phyloP scores from a whole-genome alignment of 2,113 vertebrate species.

The Syngnathoides biaculeatus region DNA sequence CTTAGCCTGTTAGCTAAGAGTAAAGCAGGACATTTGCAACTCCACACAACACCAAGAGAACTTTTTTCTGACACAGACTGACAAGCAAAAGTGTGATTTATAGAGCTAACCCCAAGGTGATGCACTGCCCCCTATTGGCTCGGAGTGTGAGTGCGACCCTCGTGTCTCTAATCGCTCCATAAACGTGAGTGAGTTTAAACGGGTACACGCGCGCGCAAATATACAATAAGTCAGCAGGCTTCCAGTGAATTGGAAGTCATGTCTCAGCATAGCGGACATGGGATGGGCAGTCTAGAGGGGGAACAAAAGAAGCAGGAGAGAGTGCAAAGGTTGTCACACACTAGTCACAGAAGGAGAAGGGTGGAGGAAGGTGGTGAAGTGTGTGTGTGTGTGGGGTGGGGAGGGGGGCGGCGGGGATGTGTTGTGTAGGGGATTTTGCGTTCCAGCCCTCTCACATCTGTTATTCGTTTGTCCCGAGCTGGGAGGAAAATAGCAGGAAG shows the following conservation, averaged over 20 bases:
- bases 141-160: neutral
- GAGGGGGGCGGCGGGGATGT: slow-evolving; percentile 69
- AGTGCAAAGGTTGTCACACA: slow-evolving; percentile 86
- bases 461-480: slow-evolving; percentile 95
- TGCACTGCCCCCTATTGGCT: neutral
- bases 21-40: neutral
- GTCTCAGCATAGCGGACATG: slow-evolving; percentile 59
- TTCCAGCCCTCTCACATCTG: slow-evolving; percentile 89
- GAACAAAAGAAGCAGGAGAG: slow-evolving; percentile 44
- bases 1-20: neutral
- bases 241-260: slow-evolving; percentile 14
- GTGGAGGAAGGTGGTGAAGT: slow-evolving; percentile 74
- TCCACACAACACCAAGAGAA: neutral
- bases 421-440: slow-evolving; percentile 21
- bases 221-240: slow-evolving; percentile 27
- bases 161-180: slow-evolving; percentile 19
- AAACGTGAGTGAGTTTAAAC: neutral
- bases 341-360: slow-evolving; percentile 63
- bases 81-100: neutral
- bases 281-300: slow-evolving; percentile 58
- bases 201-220: slow-evolving; percentile 1
- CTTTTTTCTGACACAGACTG: neutral
- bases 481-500: slow-evolving; percentile 96
- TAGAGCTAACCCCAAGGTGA: neutral
- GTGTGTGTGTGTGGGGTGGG: too few relatives aligned